A percentile compares a stretch with the other conserved stretches of the same genome.
phyloP scores from a whole-genome alignment of 2,888 invertebrate genomes.

The Cephus rjabovi region DNA sequence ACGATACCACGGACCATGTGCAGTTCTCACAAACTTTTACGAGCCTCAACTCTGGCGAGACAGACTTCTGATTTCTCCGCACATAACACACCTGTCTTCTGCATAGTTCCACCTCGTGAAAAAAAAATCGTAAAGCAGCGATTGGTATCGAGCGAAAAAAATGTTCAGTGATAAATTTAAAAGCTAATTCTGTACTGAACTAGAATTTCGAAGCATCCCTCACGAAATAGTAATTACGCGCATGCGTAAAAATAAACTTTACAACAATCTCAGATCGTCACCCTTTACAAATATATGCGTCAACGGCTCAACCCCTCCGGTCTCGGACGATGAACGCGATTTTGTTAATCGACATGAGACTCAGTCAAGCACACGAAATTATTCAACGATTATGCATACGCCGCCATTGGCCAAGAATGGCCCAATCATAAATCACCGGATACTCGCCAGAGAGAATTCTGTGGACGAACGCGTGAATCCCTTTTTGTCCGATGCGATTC shows the following conservation, averaged over 20 bases:
- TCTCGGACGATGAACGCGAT: constrained; percentile 26
- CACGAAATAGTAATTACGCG: background rate
- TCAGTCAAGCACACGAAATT: constrained; percentile 37
- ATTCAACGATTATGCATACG: constrained; percentile 5
- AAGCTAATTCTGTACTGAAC: background rate
- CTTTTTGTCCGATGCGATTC: background rate
- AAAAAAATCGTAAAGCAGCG: background rate
- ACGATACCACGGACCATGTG: constrained; percentile 20
- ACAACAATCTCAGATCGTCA: constrained; percentile 31
- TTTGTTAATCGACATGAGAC: constrained; percentile 44
- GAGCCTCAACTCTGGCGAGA: background rate
- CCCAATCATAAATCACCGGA: background rate
- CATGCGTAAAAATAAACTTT: background rate
- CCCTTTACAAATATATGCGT: constrained; percentile 26
- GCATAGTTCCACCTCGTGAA: background rate
- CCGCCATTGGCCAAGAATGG: background rate
- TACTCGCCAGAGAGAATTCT: background rate
- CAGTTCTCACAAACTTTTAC: background rate
- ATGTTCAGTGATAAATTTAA: background rate
- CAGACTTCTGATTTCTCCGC: background rate
- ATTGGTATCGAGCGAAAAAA: background rate
- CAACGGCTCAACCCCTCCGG: background rate
- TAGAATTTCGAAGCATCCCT: background rate
- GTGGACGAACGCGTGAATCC: background rate
- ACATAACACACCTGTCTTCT: background rate